Evolutionary conservation across 2,888 invertebrate species (phyloP).

Genomic region (Priocnemis perturbator): DNA sequence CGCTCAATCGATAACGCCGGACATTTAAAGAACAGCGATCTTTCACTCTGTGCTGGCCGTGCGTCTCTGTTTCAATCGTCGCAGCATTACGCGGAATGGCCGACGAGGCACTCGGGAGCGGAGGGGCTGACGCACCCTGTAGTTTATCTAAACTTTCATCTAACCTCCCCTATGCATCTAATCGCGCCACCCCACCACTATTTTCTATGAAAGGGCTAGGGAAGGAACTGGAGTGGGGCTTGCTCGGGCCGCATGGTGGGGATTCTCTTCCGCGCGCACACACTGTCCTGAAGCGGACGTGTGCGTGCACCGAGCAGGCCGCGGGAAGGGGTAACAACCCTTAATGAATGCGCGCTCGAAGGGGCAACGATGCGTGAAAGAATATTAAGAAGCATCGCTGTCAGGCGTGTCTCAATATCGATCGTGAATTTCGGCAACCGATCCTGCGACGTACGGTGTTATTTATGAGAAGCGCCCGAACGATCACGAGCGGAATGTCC

Average conservation of each 20-base stretch:
- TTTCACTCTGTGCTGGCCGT: no score
- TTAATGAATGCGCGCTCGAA: slow-evolving; percentile 66
- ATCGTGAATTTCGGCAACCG: not conserved
- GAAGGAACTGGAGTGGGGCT: slow-evolving; percentile 60
- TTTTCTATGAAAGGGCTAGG: slow-evolving; percentile 69
- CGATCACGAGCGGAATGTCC: no score
- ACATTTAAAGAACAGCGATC: no score
- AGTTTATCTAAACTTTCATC: slow-evolving; percentile 75
- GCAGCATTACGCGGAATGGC: no score
- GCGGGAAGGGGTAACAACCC: slow-evolving; percentile 61
- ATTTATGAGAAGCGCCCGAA: slow-evolving; percentile 27
- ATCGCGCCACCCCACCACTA: slow-evolving; percentile 67
- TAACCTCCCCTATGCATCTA: slow-evolving; percentile 73
- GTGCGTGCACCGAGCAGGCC: slow-evolving; percentile 40
- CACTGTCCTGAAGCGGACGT: slow-evolving; percentile 29
- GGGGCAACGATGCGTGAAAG: slow-evolving; percentile 43
- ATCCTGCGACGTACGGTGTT: no score
- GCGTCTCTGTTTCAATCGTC: no score
- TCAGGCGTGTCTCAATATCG: slow-evolving; percentile 4
- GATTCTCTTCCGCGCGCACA: slow-evolving; percentile 49
- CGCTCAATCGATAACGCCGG: no score
- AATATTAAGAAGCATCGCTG: slow-evolving; percentile 45
- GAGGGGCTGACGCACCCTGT: slow-evolving; percentile 64
- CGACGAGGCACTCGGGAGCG: slow-evolving; percentile 1
- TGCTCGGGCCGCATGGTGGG: slow-evolving; percentile 52